Base-by-base conservation (phyloP, 2,113 vertebrate genomes). In the Calypte anna region DNA sequence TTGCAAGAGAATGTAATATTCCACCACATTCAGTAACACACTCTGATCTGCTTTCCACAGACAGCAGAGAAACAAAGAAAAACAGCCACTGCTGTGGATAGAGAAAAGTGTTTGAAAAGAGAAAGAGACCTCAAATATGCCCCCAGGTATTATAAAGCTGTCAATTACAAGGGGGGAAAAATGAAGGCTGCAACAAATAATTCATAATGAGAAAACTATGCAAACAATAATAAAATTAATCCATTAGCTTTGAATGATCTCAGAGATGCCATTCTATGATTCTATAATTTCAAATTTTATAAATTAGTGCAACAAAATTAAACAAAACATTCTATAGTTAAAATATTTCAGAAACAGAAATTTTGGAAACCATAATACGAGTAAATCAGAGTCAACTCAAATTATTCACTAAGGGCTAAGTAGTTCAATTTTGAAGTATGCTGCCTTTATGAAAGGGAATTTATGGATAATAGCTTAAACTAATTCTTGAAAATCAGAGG, bases 51-150 rank as follows among this genome's bases (percentile, higher is more conserved):
- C 96, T 96, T 96, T 97, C 90, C 96, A 94, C 94, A 98, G 97
- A 97, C 97, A 97, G 98, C 96, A 96, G 96, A 97, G 97, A 98
- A 97, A 98, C 98, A 98, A 98, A 98, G 98, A 94, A 96, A 97
- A 98, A 96, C 97, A 97, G 97, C 95, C 97, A 95, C 95, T 96
- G 94, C 96, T 96, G 89, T 83, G 93, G 95, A 94, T 97, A 31
- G 95, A 80, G 94, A 97, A 96, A 91, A 95, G 75, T 94, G 96
- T 98, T 98, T 98, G 98, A 98, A 98, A 98, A 96, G 88, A 95
- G 94, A 98, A 97, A 97, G 93, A 98, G 97, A 98, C 92, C 96
- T 97, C 97, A 98, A 96, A 97, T 93, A 91, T 97, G 96, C 96
- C 96, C 97, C 93, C 92, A 70, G 88, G 94, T 97, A 97, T 95